Evolutionary conservation across 2,888 invertebrate species (phyloP), one percentile per base, ranked within the genome.

Genomic region (Athalia rosae): DNA sequence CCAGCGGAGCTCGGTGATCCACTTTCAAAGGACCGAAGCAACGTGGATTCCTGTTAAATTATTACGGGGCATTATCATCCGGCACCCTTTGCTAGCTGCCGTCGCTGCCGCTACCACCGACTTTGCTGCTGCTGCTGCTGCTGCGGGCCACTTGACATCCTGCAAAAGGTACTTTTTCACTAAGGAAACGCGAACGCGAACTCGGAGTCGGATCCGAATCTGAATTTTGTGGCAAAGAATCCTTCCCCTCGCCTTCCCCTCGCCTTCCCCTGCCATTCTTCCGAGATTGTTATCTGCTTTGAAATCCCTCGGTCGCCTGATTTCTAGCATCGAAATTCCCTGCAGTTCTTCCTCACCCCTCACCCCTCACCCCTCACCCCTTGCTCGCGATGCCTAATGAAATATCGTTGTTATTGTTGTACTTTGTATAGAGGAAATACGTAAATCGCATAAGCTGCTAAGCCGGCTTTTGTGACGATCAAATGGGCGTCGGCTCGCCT

Each of bases 61-160:
- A 74, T 74, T 61, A 74, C 61, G 6, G 43, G 74, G 74, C 61
- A 48, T 74, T 74, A 74, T 61, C 62, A 74, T 74, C 74, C 71
- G 45, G 58, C 56, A 71, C 71, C 71, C 71, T 71, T 56, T 71
- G 8, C 58, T 45, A 71, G 56, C 58, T n/a, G 7, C 53, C 53
- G 53, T n/a, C 7, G 11, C 53, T 28, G 28, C 28, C 28, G 28
- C 28, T 2, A 28, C 28, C 28, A 28, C 28, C 28, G 28, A n/a
- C n/a, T n/a, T n/a, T n/a, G n/a, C 28, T 28, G 28, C 28, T 28
- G 28, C 28, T 28, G n/a, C n/a, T n/a, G 13, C 56, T 58, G 43
- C 56, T 45, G 50, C 48, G 15, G 61, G 50, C 48, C 74, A 74
- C 74, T 74, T 28, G 61, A 74, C 74, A 61, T 43, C 58, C 47